A percentile compares a stretch with the other conserved stretches of the same genome.
Conservation (phyloP, 2,113 vertebrate genomes). For the Carassius gibelio region DNA sequence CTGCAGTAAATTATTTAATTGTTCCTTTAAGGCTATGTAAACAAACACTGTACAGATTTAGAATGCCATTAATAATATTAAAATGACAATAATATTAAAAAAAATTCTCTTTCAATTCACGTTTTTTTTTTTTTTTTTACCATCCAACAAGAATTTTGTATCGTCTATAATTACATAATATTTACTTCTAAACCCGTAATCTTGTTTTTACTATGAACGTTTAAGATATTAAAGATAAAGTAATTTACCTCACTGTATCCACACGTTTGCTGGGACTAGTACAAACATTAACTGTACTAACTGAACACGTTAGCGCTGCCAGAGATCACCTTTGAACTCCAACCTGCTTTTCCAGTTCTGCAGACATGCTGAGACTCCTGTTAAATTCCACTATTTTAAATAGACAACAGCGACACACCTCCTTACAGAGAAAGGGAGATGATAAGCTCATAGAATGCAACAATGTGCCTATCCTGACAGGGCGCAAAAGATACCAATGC, state of each 20-base stretch:
- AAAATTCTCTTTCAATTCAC: background rate
- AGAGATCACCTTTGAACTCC: background rate
- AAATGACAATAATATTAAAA: no score
- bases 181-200: background rate
- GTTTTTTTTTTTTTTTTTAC: background rate
- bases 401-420: background rate
- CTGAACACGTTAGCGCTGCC: background rate
- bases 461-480: background rate
- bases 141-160: background rate
- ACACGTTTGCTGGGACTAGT: background rate
- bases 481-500: background rate
- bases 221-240: background rate
- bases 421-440: background rate
- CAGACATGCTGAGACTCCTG: conserved; percentile 8
- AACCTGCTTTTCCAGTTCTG: conserved; percentile 10
- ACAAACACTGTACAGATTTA: background rate
- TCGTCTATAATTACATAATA: background rate
- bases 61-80: background rate
- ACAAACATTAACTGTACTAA: background rate
- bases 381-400: background rate
- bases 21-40: background rate
- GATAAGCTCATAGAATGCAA: background rate
- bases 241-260: background rate
- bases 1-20: background rate
- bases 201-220: background rate